Evolutionary conservation across 1,140 invertebrate species (phyloP).

Genomic region (Meloidogyne exigua): DNA sequence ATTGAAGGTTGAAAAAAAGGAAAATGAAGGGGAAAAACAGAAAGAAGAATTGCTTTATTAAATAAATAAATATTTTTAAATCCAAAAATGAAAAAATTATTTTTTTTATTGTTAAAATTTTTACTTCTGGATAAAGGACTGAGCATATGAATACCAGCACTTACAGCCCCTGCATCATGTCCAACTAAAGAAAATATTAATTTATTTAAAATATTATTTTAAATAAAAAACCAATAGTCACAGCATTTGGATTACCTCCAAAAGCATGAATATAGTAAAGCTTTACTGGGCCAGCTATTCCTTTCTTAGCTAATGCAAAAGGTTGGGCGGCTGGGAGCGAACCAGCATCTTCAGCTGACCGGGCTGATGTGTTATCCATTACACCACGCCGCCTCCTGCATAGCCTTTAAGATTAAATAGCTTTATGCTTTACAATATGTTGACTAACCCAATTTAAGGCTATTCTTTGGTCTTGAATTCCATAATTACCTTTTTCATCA

Average conservation of each 20-base stretch:
- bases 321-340: too few species aligned
- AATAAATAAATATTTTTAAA: too few species aligned
- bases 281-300: too few species aligned
- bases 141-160: conserved; percentile 74
- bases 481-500: conserved; percentile 66
- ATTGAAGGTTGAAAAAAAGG: too few species aligned
- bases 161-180: conserved; percentile 76
- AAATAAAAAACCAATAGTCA: conserved; percentile 64
- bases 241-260: conserved; percentile 67
- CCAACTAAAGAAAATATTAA: conserved; percentile 64
- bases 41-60: too few species aligned
- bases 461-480: conserved; percentile 79
- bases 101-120: background rate
- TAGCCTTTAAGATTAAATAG: too few species aligned
- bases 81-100: conserved; percentile 41
- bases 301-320: too few species aligned
- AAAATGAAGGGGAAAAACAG: too few species aligned
- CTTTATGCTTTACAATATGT: too few species aligned
- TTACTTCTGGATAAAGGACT: conserved; percentile 70
- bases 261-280: conserved; percentile 63
- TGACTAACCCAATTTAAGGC: conserved; percentile 70
- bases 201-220: background rate
- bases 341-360: too few species aligned
- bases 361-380: too few species aligned
- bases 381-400: too few species aligned